Base-by-base conservation (phyloP, 2,888 invertebrate species). In the Leptopilina drosophilae region DNA sequence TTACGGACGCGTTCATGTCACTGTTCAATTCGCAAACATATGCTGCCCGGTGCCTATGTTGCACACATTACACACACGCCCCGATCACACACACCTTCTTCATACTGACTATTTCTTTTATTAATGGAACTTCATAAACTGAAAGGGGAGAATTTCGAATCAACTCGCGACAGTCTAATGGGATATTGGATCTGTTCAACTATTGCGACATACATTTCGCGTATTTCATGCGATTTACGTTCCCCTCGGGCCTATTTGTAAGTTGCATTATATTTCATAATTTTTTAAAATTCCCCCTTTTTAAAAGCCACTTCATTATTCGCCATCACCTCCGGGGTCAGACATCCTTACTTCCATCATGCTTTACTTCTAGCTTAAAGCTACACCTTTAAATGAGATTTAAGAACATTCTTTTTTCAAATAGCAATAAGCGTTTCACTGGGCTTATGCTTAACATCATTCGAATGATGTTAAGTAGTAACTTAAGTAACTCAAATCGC, bases 1-100 rank as follows among this genome's bases (percentile, higher is more conserved):
- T 87, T 87, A 87, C 87, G 85, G 80, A 87, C 83, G 85, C 85
- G 87, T 85, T 85, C 79, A 49, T 77, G 66, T 79, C 77, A 66
- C 77, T 56, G 56, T 65, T 56, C 77, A 76, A 73, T 64, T 66
- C 77, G 42, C 59, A 81, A 81, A 81, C 53, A 73, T 73, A 73
- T 26, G n/a, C 77, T 66, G 64, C 26, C 65, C 53, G 64, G 33
- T 33, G 33, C 33, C 33, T 33, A 33, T 33, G 33, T 40, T 56
- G 46, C 46, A 20, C 20, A 20, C 20, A 46, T 67, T n/a, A 49
- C 20, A 67, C 66, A 67, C 42, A 56, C 11, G 5, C 0, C 12
- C 0, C 59, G 15, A 9, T 15, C 62, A 0, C 62, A 73, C 26
- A 56, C 73, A 56, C 56, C 56, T 73, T 56, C 56, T 11, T 67